Conservation (phyloP, 2,113 vertebrate species). For the Clarias batrachus region DNA sequence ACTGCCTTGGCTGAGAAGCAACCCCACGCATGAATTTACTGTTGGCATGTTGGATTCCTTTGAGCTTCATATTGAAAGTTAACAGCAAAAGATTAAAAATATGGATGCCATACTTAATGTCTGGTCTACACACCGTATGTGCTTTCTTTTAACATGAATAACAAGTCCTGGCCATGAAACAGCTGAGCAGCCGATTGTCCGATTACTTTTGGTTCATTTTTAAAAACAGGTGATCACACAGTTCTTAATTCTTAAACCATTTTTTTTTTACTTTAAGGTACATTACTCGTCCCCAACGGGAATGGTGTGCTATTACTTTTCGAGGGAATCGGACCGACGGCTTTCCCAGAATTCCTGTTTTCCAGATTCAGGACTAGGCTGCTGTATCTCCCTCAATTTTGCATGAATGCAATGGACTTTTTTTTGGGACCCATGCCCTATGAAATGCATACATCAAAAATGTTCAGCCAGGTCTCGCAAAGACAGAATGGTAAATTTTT, state of each 20-base stretch:
- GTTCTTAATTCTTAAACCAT: not conserved
- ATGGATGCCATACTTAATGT: not conserved
- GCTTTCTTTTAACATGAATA: not conserved
- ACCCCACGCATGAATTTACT: not conserved
- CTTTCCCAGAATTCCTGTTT: no score
- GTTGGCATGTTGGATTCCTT: not conserved
- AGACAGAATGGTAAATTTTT: no score
- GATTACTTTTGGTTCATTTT: not conserved
- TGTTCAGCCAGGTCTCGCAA: no score
- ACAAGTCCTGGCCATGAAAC: not conserved
- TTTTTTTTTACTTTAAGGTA: not conserved
- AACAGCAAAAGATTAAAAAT: not conserved
- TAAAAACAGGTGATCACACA: not conserved
- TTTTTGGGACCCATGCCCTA: no score
- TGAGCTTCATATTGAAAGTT: not conserved
- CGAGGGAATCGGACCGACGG: no score
- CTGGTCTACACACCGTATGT: not conserved
- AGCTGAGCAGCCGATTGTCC: not conserved
- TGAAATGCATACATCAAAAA: no score
- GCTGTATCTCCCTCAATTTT: no score
- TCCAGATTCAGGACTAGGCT: no score
- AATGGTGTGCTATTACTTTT: no score
- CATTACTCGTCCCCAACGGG: no score
- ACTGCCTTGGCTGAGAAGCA: no score
- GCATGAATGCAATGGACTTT: no score